These are phyloP conservation scores for Drosophila setosimentum DNA, from an alignment of 2,888 invertebrate species.

Conservation along the genomic window DNA sequence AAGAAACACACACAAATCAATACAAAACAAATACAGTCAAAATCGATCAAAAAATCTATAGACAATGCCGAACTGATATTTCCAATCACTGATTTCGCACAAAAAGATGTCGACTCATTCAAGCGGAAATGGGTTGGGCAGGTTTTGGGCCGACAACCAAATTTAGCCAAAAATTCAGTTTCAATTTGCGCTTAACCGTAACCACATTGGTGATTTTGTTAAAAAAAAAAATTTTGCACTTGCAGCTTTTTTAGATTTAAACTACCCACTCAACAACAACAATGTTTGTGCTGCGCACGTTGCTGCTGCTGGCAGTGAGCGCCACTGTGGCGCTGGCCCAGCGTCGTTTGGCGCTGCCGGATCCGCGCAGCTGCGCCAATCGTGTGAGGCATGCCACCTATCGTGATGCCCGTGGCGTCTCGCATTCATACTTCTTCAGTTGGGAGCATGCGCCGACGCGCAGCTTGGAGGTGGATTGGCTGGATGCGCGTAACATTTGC, in stretches of 20 bases:
- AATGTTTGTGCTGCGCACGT: conserved; percentile 83
- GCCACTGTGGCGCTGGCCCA: conserved; percentile 90
- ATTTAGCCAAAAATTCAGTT: conserved; percentile 26
- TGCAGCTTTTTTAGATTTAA: conserved; percentile 24
- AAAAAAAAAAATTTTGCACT: too few relatives aligned
- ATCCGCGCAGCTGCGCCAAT: conserved; percentile 95
- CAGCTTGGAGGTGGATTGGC: conserved; percentile 94
- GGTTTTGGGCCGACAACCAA: conserved; percentile 17
- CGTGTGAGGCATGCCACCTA: conserved; percentile 95
- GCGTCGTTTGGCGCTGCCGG: conserved; percentile 93
- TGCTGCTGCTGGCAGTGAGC: conserved; percentile 89
- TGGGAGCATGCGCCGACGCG: conserved; percentile 95
- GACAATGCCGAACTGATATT: conserved; percentile 50
- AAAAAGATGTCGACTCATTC: conserved; percentile 52
- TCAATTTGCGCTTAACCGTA: conserved; percentile 18
- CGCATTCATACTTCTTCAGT: conserved; percentile 97
- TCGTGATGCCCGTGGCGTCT: conserved; percentile 94
- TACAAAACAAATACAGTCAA: conserved; percentile 52
- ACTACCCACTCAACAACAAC: conserved; percentile 17
- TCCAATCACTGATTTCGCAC: conserved; percentile 77
- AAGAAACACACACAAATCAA: conserved; percentile 4
- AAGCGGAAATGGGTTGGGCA: conserved; percentile 72
- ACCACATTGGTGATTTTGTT: too few relatives aligned
- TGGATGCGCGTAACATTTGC: conserved; percentile 96
- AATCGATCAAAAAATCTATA: conserved; percentile 67